Percentiles rank a stretch among this genome's conserved stretches.
phyloP scores from a whole-genome alignment of 2,888 invertebrate species.

The Stenchaetothrips biformis region DNA sequence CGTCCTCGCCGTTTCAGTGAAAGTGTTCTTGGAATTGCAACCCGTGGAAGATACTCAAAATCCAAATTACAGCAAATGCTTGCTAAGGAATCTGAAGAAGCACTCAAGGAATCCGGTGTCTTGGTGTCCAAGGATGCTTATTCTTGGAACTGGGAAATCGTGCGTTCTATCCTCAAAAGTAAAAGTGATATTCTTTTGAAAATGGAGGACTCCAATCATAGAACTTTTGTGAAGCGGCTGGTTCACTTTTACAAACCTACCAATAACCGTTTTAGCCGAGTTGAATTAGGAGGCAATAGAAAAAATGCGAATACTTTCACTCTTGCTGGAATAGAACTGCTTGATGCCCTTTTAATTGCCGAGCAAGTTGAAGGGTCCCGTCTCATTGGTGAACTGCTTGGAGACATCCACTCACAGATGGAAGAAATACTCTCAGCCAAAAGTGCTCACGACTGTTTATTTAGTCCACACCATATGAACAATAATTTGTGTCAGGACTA shows the following conservation, averaged over 20 bases:
- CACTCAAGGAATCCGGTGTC: constrained; percentile 77
- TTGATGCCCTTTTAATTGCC: constrained; percentile 65
- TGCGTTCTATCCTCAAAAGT: constrained; percentile 72
- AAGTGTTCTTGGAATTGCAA: background rate
- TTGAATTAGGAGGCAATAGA: constrained; percentile 58
- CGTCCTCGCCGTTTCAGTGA: constrained; percentile 1
- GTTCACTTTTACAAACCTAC: constrained; percentile 83
- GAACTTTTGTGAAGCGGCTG: constrained; percentile 67
- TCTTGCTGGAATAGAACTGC: constrained; percentile 55
- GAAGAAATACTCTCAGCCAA: constrained; percentile 65
- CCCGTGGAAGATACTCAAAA: constrained; percentile 3
- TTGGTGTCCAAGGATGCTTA: constrained; percentile 72
- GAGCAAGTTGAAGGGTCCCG: constrained; percentile 67
- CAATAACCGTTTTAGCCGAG: constrained; percentile 78
- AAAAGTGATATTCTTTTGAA: constrained; percentile 51
- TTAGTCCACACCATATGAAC: constrained; percentile 81
- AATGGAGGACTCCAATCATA: constrained; percentile 61
- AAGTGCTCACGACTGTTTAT: constrained; percentile 78
- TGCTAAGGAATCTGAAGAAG: constrained; percentile 56
- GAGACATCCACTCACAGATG: constrained; percentile 72
- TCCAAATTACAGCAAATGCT: constrained; percentile 38
- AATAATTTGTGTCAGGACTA: constrained; percentile 91
- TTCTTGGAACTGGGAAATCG: constrained; percentile 91
- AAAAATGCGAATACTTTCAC: constrained; percentile 45
- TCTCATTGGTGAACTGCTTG: constrained; percentile 70